These are phyloP conservation scores for Emydura subglobosa DNA, from an alignment of 2,113 vertebrate species.

Conservation along the genomic window DNA sequence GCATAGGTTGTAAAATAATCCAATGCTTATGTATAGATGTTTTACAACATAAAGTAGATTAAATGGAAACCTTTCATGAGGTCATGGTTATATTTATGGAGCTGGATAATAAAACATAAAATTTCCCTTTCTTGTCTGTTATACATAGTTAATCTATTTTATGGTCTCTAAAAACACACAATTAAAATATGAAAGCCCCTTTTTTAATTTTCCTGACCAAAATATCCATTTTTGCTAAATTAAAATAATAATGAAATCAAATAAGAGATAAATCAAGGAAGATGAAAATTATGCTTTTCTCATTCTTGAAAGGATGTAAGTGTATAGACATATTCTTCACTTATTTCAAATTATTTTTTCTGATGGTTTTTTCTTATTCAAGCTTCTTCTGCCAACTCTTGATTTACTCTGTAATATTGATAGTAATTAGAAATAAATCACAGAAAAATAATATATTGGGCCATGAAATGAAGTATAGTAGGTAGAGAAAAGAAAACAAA, in stretches of 20 bases:
- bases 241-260: neutral
- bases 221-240: neutral
- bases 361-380: neutral
- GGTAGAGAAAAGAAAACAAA: neutral
- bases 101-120: neutral
- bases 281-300: neutral
- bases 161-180: neutral
- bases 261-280: neutral
- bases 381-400: neutral
- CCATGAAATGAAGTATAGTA: neutral
- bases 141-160: neutral
- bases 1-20: neutral
- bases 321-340: neutral
- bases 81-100: neutral
- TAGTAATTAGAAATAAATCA: neutral
- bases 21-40: neutral
- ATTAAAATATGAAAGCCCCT: neutral
- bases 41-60: neutral
- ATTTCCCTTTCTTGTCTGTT: neutral
- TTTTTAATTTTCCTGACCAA: neutral
- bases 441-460: neutral
- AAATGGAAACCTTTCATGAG: too few relatives aligned
- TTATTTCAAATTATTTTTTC: neutral
- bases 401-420: neutral
- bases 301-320: neutral